These are phyloP conservation scores for Heterotilapia buettikoferi DNA, from an alignment of 2,113 vertebrate species.

Conservation along the genomic window DNA sequence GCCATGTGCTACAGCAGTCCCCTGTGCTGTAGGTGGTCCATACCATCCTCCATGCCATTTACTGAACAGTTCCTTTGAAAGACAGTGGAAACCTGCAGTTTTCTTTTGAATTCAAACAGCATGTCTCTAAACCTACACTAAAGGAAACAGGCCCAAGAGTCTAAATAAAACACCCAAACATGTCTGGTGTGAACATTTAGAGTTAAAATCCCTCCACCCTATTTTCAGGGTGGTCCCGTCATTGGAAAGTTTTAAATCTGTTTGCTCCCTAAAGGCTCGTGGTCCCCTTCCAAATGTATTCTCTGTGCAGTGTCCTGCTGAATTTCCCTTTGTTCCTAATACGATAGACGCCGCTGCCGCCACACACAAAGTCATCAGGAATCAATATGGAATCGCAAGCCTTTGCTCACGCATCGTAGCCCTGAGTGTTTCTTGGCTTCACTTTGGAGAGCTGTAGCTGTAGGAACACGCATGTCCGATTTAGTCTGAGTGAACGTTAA, in stretches of 20 bases:
- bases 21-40: not conserved
- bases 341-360: not conserved
- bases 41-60: not conserved
- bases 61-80: not conserved
- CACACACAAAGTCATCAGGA: not conserved
- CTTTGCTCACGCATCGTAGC: not conserved
- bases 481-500: not conserved
- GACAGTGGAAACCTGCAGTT: not conserved
- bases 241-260: not conserved
- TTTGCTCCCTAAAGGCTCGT: not conserved
- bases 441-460: not conserved
- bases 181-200: slow-evolving; percentile 12
- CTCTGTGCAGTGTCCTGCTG: not conserved
- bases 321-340: not conserved
- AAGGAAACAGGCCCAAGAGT: not conserved
- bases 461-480: not conserved
- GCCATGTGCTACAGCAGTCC: not conserved
- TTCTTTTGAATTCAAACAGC: not conserved
- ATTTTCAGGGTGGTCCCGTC: slow-evolving; percentile 12
- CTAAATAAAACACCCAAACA: slow-evolving; percentile 17
- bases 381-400: not conserved
- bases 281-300: slow-evolving; percentile 16
- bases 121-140: not conserved
- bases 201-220: not conserved
- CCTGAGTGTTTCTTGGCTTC: not conserved